Base-by-base conservation (phyloP, 2,113 vertebrate genomes). In the Pycnonotus jocosus region DNA sequence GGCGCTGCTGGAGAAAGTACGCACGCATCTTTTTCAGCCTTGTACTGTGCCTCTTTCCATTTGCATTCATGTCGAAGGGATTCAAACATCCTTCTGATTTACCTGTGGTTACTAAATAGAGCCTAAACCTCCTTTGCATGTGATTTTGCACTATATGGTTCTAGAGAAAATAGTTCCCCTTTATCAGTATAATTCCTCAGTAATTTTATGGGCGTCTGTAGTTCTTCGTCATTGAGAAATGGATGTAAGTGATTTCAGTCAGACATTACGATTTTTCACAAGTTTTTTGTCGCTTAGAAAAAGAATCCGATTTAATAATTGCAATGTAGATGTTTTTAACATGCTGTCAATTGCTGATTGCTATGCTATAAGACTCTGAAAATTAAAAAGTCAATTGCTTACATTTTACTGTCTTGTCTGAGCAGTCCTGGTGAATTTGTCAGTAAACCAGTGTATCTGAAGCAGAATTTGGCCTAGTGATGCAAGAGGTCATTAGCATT, bases 401-500 rank as follows among this genome's bases (percentile, higher is more conserved):
- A 35, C 38, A 64, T 78, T 96, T 77, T 60, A 44, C 60, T 56
- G 28, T 76, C 45, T 86, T 54, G 31, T 69, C 76, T 68, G 69
- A 92, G 82, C 80, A 95, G 48, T 38, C 37, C 24, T 23, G 23
- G 18, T 88, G 85, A 71, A 86, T 83, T 92, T 85, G 7, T 69
- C 48, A 65, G 78, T 44, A 83, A 13, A 21, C 5, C 30, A 50
- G 24, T 56, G 31, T 56, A 91, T 93, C 58, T 64, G 51, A 77
- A 88, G 92, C 35, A 80, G 85, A 86, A 78, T 86, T 88, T 80
- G 51, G 68, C 82, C 72, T 57, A 56, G n/a, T 93, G 93, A 95
- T 81, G 93, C 90, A 95, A 95, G 95, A 90, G 81, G 31, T 53
- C 56, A 81, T 95, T 83, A 92, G 64, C 76, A 88, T 97, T 96